Evolutionary conservation across 1,140 invertebrate genomes (phyloP).

Genomic region (Fragariocoptes setiger): DNA sequence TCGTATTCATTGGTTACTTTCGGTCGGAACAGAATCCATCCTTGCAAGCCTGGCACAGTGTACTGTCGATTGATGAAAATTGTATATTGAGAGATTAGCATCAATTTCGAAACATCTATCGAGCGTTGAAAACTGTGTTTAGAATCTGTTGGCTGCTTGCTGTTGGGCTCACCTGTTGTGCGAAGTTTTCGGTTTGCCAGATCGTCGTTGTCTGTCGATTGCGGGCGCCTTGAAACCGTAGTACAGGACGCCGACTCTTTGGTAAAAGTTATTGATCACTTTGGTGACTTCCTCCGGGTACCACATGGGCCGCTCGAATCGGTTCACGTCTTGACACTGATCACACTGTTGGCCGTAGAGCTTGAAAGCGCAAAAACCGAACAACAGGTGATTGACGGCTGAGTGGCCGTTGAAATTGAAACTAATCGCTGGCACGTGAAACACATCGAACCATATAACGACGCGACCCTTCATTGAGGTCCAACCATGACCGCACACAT

Average conservation of each 20-base stretch:
- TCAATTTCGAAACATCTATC: no score
- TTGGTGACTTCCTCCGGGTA: constrained; percentile 23
- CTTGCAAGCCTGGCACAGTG: constrained; percentile 20
- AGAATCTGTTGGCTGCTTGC: no score
- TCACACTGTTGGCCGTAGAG: constrained; percentile 22
- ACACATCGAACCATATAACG: constrained; percentile 20
- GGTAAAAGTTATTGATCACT: constrained; percentile 20
- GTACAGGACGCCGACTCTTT: constrained; percentile 19
- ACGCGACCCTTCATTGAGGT: constrained; percentile 23
- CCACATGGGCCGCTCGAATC: constrained; percentile 21
- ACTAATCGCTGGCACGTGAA: constrained; percentile 5
- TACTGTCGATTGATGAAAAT: no score
- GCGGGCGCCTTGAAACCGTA: constrained; percentile 19
- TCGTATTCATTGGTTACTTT: neutral
- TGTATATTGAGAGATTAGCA: no score
- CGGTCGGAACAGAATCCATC: constrained; percentile 18
- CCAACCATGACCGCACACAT: constrained; percentile 20
- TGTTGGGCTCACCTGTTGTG: no score
- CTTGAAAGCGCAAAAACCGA: constrained; percentile 19
- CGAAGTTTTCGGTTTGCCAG: constrained; percentile 20
- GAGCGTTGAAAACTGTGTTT: no score
- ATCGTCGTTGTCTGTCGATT: constrained; percentile 17
- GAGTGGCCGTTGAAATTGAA: neutral
- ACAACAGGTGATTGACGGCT: neutral
- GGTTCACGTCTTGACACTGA: constrained; percentile 16